A percentile compares a stretch with the other conserved stretches of the same genome.
Evolutionary conservation across 2,113 vertebrate species (phyloP).

Genomic region (Cynocephalus volans): DNA sequence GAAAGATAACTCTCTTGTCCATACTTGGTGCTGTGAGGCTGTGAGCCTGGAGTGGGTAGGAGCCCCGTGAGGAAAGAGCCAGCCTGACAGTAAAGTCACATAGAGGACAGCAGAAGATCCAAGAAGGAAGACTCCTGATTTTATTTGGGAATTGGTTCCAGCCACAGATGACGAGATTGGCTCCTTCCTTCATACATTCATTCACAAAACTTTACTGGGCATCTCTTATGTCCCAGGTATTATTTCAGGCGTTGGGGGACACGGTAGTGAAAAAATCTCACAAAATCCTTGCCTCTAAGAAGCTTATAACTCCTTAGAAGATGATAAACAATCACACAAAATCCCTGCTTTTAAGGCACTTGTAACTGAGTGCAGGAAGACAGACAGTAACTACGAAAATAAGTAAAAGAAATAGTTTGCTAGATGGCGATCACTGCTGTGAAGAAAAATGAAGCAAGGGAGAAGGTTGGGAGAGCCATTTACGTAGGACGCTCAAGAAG

Average conservation of each 20-base stretch:
- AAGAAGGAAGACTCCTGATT: background rate
- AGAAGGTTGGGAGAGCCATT: background rate
- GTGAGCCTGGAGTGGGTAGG: accelerated
- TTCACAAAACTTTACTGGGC: background rate
- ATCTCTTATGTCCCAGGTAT: accelerated
- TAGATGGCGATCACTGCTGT: too few species aligned
- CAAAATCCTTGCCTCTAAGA: background rate
- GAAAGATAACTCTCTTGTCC: accelerated
- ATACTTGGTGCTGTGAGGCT: accelerated
- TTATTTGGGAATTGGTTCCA: background rate
- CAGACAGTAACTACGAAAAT: background rate
- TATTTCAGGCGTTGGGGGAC: background rate
- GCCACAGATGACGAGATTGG: background rate
- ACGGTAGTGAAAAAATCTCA: background rate
- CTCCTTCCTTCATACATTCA: background rate
- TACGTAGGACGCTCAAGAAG: background rate
- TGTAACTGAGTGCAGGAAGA: background rate
- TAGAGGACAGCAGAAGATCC: background rate
- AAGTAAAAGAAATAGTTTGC: background rate
- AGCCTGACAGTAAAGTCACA: background rate
- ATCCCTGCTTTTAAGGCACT: too few species aligned
- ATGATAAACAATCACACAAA: background rate
- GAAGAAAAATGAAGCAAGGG: background rate
- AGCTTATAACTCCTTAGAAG: background rate
- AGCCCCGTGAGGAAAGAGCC: background rate